These are phyloP conservation scores for Taxidea taxus DNA, from an alignment of 2,113 vertebrate species.

Conservation along the genomic window DNA sequence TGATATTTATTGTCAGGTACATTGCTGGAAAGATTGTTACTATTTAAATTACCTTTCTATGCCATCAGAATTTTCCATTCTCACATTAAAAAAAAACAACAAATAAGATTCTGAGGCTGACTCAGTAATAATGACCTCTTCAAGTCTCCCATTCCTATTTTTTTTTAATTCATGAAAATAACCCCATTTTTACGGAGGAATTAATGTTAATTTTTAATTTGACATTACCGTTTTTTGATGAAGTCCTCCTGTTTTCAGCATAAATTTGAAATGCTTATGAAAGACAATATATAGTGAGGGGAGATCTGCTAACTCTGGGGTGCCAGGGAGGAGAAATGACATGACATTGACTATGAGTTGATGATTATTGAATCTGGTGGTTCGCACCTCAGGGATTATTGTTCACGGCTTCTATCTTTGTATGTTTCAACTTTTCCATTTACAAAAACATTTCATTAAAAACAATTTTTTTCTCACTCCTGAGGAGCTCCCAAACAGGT, in stretches of 20 bases:
- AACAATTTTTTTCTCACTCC: neutral
- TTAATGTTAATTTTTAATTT: neutral
- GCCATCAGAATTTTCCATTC: neutral
- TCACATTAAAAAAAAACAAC: neutral
- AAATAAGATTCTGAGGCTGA: neutral
- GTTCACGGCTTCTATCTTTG: neutral
- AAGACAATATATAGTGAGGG: neutral
- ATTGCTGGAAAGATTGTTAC: neutral
- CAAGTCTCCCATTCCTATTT: neutral
- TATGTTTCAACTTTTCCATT: neutral
- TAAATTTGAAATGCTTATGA: neutral
- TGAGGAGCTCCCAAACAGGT: neutral
- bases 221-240: neutral
- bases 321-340: neutral
- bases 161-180: neutral
- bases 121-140: neutral
- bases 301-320: neutral
- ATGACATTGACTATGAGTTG: neutral
- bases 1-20: neutral
- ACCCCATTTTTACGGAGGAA: neutral
- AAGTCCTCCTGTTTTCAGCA: neutral
- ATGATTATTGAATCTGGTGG: neutral
- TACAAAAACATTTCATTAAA: neutral
- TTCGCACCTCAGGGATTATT: neutral
- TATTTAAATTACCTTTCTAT: neutral